Percentiles rank a stretch among this genome's conserved stretches.
phyloP scores from a whole-genome alignment of 2,888 invertebrate species.

The Mactromeris polynyma region DNA sequence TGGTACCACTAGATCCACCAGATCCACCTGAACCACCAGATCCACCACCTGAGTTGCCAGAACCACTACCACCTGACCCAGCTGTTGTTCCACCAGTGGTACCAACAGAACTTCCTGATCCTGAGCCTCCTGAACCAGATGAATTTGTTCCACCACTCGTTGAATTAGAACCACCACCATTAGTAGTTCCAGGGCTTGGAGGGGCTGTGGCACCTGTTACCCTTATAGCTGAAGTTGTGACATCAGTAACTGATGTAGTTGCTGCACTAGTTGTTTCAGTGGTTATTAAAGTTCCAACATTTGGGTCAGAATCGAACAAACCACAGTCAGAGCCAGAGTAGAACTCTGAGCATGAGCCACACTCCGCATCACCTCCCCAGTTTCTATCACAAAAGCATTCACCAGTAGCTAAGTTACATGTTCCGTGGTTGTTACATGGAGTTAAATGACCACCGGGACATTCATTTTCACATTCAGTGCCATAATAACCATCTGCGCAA shows the following conservation, averaged over 20 bases:
- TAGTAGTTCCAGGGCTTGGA: background rate
- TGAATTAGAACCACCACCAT: background rate
- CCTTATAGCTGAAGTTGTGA: background rate
- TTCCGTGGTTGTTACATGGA: conserved; percentile 73
- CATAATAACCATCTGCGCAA: conserved; percentile 69
- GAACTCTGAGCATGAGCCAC: conserved; percentile 61
- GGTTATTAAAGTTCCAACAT: conserved; percentile 25
- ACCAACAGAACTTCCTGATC: background rate
- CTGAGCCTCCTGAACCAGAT: background rate
- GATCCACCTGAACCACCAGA: background rate
- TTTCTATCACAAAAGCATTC: conserved; percentile 71
- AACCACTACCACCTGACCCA: background rate
- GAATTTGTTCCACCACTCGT: background rate
- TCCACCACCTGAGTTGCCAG: background rate
- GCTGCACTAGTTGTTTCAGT: background rate
- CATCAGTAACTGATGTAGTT: background rate
- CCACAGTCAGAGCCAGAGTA: conserved; percentile 65
- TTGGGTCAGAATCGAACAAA: conserved; percentile 44
- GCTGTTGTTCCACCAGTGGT: background rate
- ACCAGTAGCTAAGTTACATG: conserved; percentile 70
- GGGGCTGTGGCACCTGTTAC: background rate
- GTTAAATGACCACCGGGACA: conserved; percentile 76
- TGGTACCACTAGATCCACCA: conserved; percentile 15
- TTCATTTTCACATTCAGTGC: conserved; percentile 65
- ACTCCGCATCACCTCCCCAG: conserved; percentile 68